A percentile compares a stretch with the other conserved stretches of the same genome.
phyloP scores from a whole-genome alignment of 2,797 vertebrate species.

The Spatula versicolor region DNA sequence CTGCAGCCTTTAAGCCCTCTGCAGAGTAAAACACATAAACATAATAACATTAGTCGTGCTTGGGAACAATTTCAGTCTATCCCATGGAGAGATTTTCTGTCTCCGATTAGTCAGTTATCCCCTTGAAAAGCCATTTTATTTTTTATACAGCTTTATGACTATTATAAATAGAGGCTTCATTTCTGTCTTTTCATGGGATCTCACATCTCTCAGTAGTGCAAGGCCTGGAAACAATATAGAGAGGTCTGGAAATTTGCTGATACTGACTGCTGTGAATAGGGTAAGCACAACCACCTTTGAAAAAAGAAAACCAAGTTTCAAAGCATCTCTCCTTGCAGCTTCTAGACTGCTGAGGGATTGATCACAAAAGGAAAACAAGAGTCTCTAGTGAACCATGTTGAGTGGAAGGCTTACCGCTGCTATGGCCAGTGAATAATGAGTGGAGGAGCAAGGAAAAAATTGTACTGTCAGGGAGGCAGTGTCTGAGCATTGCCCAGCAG shows the following conservation, averaged over 20 bases:
- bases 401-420: neutral
- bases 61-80: neutral
- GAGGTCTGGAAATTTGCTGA: neutral
- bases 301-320: constrained; percentile 19
- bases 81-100: neutral
- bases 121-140: neutral
- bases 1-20: neutral
- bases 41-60: neutral
- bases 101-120: neutral
- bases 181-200: neutral
- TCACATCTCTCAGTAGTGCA: neutral
- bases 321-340: neutral
- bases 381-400: neutral
- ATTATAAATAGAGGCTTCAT: neutral
- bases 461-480: neutral
- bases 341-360: neutral
- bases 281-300: neutral
- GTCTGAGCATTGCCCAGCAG: neutral
- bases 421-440: neutral
- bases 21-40: neutral
- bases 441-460: neutral
- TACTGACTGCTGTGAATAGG: neutral
- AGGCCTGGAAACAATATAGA: neutral
- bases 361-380: neutral
- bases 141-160: neutral